These are phyloP conservation scores for Linurgus olivaceus DNA, from an alignment of 2,797 vertebrate genomes.

Conservation along the genomic window DNA sequence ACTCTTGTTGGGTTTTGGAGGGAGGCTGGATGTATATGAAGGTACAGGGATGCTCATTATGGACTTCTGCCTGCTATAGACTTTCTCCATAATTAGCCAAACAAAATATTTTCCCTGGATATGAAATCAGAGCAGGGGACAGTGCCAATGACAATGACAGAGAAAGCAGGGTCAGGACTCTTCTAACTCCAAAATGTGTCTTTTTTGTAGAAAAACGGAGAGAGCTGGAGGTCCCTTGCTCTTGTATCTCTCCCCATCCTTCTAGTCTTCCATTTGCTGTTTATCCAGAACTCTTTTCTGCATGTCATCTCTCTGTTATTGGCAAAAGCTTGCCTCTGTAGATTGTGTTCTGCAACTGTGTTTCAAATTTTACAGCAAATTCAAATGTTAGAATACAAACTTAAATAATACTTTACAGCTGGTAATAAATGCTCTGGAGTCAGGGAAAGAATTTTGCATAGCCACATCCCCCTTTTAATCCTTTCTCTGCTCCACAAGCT, in stretches of 20 bases:
- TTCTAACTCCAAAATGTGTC: neutral
- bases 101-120: neutral
- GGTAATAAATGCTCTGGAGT: neutral
- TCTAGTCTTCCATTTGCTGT: neutral
- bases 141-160: neutral
- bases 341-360: neutral
- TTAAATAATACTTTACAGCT: neutral
- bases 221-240: neutral
- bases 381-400: neutral
- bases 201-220: neutral
- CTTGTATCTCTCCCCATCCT: neutral
- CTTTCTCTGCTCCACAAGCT: neutral
- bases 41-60: rapidly evolving
- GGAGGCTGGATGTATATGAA: neutral
- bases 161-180: neutral
- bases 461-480: neutral
- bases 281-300: neutral
- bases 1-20: neutral
- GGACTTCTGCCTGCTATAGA: neutral
- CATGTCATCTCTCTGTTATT: neutral
- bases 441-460: neutral
- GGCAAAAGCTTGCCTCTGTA: neutral
- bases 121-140: neutral
- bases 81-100: neutral
- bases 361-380: neutral